Evolutionary conservation across 2,113 vertebrate genomes (phyloP).

Genomic region (Pimephales promelas): DNA sequence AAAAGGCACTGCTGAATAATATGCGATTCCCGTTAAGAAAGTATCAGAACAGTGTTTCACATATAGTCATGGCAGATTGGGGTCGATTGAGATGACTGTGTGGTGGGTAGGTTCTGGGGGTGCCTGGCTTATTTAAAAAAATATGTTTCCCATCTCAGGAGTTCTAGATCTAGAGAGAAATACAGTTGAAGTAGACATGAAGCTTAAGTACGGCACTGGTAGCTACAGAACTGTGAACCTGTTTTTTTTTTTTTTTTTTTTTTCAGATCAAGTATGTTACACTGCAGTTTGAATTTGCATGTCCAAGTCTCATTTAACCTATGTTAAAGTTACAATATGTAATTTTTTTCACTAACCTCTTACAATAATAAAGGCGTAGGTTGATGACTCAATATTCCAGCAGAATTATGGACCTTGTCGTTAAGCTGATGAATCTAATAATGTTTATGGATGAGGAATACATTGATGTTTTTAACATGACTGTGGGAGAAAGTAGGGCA

Average conservation of each 20-base stretch:
- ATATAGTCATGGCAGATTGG: slow-evolving; percentile 51
- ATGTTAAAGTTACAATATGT: too few relatives aligned
- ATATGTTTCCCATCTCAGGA: slow-evolving; percentile 46
- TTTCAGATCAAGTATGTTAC: neutral
- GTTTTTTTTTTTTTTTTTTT: too few relatives aligned
- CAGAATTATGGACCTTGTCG: too few relatives aligned
- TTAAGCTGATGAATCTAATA: too few relatives aligned
- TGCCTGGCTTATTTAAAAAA: slow-evolving; percentile 45
- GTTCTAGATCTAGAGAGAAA: slow-evolving; percentile 33
- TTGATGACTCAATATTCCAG: too few relatives aligned
- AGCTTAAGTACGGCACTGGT: too few relatives aligned
- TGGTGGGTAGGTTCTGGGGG: slow-evolving; percentile 40
- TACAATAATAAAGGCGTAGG: too few relatives aligned
- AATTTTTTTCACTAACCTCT: too few relatives aligned
- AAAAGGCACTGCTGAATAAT: slow-evolving; percentile 35
- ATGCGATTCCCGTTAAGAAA: neutral
- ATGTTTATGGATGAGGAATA: too few relatives aligned
- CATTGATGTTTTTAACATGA: too few relatives aligned
- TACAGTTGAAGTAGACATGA: slow-evolving; percentile 21
- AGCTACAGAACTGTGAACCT: too few relatives aligned
- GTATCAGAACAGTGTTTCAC: slow-evolving; percentile 28
- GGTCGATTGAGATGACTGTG: slow-evolving; percentile 49
- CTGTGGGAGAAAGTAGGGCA: too few relatives aligned
- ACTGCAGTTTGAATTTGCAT: neutral
- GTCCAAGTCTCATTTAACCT: neutral